Evolutionary conservation across 2,888 invertebrate species (phyloP).

Genomic region (Horisme vitalbata): DNA sequence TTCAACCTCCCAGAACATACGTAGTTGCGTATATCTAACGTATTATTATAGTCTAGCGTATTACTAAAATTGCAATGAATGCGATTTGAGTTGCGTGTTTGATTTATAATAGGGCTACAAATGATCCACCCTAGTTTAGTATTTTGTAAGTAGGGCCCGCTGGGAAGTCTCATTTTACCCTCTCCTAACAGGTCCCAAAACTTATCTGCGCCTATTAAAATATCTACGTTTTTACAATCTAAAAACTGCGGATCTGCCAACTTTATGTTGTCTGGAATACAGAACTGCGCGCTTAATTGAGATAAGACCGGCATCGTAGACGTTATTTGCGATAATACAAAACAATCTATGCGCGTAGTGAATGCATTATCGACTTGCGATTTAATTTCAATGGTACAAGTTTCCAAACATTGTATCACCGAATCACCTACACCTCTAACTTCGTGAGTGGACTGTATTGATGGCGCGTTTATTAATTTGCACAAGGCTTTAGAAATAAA

Average conservation of each 20-base stretch:
- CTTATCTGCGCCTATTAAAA: background rate
- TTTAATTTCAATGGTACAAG: conserved; percentile 5
- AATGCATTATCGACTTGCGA: conserved; percentile 6
- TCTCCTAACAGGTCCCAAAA: background rate
- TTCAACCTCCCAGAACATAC: background rate
- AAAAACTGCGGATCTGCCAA: conserved; percentile 7
- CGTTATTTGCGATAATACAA: conserved; percentile 6
- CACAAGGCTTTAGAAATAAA: background rate
- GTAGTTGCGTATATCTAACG: background rate
- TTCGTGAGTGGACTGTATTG: no score
- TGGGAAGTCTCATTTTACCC: no score
- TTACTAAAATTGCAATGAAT: background rate
- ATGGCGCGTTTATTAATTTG: no score
- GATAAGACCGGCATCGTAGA: background rate
- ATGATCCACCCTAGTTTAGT: no score
- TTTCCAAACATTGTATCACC: no score
- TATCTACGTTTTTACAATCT: background rate
- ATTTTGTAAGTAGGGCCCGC: no score
- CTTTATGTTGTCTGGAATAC: conserved; percentile 8
- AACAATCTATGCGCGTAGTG: conserved; percentile 6
- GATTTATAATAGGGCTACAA: no score
- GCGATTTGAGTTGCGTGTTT: no score
- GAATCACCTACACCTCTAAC: no score
- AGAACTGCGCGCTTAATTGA: conserved; percentile 1
- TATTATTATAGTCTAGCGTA: background rate